Evolutionary conservation across 1,140 invertebrate genomes (phyloP).

Genomic region (Pantala flavescens): DNA sequence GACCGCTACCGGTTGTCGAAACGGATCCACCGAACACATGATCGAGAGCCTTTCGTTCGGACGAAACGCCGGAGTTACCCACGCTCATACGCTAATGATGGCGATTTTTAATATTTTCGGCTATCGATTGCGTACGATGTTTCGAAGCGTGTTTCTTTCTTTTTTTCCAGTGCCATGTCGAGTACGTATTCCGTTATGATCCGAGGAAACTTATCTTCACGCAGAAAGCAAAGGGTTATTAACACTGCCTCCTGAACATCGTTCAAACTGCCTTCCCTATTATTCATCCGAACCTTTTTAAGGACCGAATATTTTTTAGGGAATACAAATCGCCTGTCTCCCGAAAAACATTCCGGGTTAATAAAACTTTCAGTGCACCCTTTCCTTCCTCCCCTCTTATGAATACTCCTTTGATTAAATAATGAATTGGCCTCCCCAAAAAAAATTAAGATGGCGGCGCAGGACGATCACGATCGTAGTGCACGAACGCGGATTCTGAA

Average conservation of each 20-base stretch:
- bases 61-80: too few relatives aligned
- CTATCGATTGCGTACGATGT: too few relatives aligned
- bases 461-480: background rate
- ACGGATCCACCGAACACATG: too few relatives aligned
- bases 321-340: background rate
- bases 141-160: too few relatives aligned
- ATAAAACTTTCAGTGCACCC: slow-evolving; percentile 9
- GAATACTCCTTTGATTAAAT: slow-evolving; percentile 4
- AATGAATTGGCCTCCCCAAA: background rate
- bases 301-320: background rate
- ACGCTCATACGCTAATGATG: too few relatives aligned
- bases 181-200: background rate
- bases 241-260: background rate
- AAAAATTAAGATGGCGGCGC: background rate
- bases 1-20: too few relatives aligned
- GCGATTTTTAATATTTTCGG: too few relatives aligned
- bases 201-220: background rate
- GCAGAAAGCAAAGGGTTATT: slow-evolving; percentile 5
- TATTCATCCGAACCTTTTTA: background rate
- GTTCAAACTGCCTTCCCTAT: background rate
- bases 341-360: background rate
- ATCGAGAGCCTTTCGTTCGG: too few relatives aligned
- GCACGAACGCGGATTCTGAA: too few relatives aligned
- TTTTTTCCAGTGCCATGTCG: background rate
- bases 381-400: background rate